These are phyloP conservation scores for Zeuzera pyrina DNA, from an alignment of 2,888 invertebrate genomes.

Conservation along the genomic window DNA sequence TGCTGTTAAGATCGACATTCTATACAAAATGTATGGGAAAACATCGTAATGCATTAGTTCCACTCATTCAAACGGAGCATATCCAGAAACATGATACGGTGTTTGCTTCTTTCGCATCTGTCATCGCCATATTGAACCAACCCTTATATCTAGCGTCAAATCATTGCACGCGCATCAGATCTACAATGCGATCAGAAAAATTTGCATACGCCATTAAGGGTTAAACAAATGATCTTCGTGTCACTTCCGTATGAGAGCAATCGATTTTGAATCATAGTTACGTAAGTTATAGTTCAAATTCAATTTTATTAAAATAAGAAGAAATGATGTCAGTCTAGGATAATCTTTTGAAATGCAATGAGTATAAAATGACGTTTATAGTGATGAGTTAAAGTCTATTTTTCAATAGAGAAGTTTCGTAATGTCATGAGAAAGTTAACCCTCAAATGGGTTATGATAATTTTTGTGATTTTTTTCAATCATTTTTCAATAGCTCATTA, in stretches of 20 bases:
- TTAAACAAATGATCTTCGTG: slow-evolving; percentile 44
- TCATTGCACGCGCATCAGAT: slow-evolving; percentile 25
- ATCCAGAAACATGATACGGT: slow-evolving; percentile 42
- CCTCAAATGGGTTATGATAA: slow-evolving; percentile 63
- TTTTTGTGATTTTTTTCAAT: slow-evolving; percentile 58
- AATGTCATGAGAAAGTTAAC: slow-evolving; percentile 27
- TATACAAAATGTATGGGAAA: too few relatives aligned
- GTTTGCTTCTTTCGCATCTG: slow-evolving; percentile 55
- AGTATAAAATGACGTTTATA: too few relatives aligned
- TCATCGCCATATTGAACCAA: slow-evolving; percentile 58
- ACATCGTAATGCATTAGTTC: too few relatives aligned
- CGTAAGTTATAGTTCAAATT: slow-evolving; percentile 13
- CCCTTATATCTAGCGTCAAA: slow-evolving; percentile 32
- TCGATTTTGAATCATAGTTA: slow-evolving; percentile 19
- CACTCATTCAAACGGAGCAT: slow-evolving; percentile 16
- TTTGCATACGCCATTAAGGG: slow-evolving; percentile 66
- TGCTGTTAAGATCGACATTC: too few relatives aligned
- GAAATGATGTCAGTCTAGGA: slow-evolving; percentile 25
- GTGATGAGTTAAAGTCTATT: too few relatives aligned
- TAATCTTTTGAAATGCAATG: slow-evolving; percentile 38
- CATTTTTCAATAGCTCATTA: slow-evolving; percentile 74
- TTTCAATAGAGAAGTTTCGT: too few relatives aligned
- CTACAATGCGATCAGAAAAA: slow-evolving; percentile 26
- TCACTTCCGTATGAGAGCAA: slow-evolving; percentile 18
- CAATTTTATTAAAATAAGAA: slow-evolving; percentile 8